phyloP scores from a whole-genome alignment of 2,797 vertebrate species.

The Erethizon dorsatum region DNA sequence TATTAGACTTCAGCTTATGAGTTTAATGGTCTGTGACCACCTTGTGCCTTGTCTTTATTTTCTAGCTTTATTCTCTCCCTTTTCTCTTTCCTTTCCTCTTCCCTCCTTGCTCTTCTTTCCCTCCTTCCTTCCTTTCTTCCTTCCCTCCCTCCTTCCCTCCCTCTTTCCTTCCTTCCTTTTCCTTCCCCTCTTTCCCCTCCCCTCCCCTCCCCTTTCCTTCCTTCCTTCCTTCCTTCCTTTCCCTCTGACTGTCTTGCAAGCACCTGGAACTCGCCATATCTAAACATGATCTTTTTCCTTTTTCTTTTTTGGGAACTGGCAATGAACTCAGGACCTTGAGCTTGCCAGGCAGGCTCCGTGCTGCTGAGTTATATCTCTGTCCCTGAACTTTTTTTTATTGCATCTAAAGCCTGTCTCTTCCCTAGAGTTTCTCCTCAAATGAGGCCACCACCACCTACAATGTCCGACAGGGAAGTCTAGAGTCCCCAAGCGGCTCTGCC shows the following conservation, averaged over 20 bases:
- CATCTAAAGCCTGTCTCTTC: background rate
- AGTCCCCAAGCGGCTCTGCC: no score
- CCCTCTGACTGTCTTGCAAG: background rate
- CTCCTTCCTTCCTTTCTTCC: no score
- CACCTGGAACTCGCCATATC: background rate
- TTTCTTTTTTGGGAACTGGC: no score
- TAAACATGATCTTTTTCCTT: background rate
- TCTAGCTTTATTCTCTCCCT: background rate
- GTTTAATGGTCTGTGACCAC: background rate
- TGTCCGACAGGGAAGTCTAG: background rate
- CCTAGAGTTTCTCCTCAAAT: background rate
- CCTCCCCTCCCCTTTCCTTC: no score
- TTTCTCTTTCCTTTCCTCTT: background rate
- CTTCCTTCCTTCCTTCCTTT: background rate
- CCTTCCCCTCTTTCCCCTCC: no score
- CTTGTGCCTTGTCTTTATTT: background rate
- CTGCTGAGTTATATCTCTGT: no score
- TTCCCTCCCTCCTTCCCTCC: background rate
- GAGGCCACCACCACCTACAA: background rate
- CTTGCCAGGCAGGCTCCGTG: no score
- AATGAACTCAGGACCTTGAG: no score
- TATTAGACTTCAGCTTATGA: background rate
- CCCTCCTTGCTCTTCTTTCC: no score
- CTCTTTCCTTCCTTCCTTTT: background rate
- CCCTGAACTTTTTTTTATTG: no score